A percentile compares a stretch with the other conserved stretches of the same genome.
These are phyloP conservation scores for Peromyscus polionotus DNA, from an alignment of 2,113 vertebrate genomes.

Conservation along the genomic window DNA sequence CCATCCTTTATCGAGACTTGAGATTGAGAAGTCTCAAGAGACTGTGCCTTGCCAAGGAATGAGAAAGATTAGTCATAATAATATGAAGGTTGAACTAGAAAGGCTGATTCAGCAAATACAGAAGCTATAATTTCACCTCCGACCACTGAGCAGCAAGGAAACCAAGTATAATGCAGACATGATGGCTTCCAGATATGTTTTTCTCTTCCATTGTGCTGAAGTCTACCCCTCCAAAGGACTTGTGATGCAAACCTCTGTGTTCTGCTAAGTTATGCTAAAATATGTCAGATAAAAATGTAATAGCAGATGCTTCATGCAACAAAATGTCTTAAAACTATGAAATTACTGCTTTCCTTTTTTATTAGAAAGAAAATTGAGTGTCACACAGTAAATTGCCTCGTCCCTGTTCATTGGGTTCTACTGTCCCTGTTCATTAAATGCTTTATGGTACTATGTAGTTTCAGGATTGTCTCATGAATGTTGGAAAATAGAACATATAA, in stretches of 20 bases:
- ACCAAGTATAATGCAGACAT: not conserved
- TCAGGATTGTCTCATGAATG: not conserved
- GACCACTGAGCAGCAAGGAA: constrained; percentile 32
- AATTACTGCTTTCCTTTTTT: not conserved
- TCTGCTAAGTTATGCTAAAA: constrained; percentile 37
- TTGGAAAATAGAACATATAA: not conserved
- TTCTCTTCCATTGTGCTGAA: constrained; percentile 45
- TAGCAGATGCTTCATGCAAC: not conserved
- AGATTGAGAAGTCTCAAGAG: constrained; percentile 48
- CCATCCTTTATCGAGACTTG: constrained; percentile 45
- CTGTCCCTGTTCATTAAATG: too few species aligned
- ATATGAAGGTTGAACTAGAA: constrained; percentile 7
- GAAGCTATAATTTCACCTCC: constrained; percentile 58
- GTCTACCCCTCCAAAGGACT: constrained; percentile 51
- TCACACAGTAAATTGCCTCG: not conserved
- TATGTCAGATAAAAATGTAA: constrained; percentile 20
- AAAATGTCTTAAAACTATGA: not conserved
- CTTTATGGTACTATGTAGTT: not conserved
- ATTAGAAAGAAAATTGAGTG: not conserved
- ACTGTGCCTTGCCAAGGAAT: constrained; percentile 42
- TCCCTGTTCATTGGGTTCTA: not conserved
- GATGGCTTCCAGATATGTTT: constrained; percentile 4
- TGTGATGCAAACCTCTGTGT: constrained; percentile 40
- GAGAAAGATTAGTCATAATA: constrained; percentile 62
- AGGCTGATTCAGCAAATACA: constrained; percentile 63